Evolutionary conservation across 2,888 invertebrate genomes (phyloP).

Genomic region (Drosophila glabriapex): DNA sequence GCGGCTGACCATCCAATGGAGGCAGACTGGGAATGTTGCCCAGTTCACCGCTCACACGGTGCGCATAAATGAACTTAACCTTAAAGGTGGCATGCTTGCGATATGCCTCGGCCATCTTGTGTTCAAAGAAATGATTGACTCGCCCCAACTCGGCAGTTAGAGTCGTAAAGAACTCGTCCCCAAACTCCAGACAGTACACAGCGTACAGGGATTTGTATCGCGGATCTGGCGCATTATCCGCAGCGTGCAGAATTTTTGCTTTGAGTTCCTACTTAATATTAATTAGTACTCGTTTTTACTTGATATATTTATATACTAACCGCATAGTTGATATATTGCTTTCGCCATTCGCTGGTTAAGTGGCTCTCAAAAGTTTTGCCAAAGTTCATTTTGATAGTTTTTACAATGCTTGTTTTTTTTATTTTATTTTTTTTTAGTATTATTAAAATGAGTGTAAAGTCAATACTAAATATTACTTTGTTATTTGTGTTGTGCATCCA

Average conservation of each 20-base stretch:
- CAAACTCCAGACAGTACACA: constrained; percentile 87
- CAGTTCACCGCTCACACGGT: not conserved
- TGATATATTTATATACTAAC: constrained; percentile 78
- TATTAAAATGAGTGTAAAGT: not conserved
- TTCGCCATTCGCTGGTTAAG: constrained; percentile 99
- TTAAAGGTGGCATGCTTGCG: constrained; percentile 93
- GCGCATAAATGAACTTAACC: constrained; percentile 84
- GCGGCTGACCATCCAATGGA: constrained; percentile 39
- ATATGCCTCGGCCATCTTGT: constrained; percentile 97
- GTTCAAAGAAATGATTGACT: constrained; percentile 97
- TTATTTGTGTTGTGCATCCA: too few species aligned
- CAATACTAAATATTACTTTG: not conserved
- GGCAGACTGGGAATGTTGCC: constrained; percentile 15
- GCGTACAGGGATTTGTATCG: constrained; percentile 86
- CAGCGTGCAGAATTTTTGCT: constrained; percentile 93
- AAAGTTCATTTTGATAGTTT: constrained; percentile 93
- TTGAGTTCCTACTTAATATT: constrained; percentile 89
- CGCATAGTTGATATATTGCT: constrained; percentile 96
- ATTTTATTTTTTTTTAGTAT: not conserved
- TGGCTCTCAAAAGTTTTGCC: constrained; percentile 97
- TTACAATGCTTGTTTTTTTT: not conserved
- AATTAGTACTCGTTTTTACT: not conserved
- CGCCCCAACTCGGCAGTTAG: constrained; percentile 96
- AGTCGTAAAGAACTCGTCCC: constrained; percentile 95
- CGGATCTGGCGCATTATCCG: constrained; percentile 90